phyloP scores from a whole-genome alignment of 1,140 invertebrate genomes.

The Drosophila dunni region DNA sequence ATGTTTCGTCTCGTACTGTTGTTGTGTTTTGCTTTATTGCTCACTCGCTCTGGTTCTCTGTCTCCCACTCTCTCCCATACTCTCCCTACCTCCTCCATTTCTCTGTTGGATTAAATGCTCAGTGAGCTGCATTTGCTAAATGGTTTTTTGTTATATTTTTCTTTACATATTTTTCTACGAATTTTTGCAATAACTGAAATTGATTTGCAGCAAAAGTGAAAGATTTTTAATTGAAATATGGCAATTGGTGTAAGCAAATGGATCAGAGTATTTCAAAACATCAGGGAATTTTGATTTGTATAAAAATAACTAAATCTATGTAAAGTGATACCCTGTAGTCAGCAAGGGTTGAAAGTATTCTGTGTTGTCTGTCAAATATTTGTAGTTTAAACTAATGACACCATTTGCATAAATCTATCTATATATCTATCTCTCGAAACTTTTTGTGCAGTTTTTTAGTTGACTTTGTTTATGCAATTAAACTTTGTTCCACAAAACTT shows the following conservation, averaged over 20 bases:
- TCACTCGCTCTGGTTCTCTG: background rate
- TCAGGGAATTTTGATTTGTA: constrained; percentile 44
- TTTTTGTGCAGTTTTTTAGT: too few species aligned
- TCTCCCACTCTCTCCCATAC: background rate
- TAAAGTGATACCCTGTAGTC: background rate
- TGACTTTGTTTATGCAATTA: too few species aligned
- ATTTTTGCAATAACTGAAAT: constrained; percentile 41
- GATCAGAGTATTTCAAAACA: constrained; percentile 39
- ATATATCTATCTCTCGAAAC: too few species aligned
- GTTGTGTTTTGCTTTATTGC: constrained; percentile 22
- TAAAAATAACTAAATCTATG: background rate
- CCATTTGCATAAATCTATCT: background rate
- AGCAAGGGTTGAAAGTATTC: background rate
- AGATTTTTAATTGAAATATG: constrained; percentile 63
- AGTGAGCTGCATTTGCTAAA: constrained; percentile 35
- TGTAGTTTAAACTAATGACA: background rate
- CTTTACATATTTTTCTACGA: background rate
- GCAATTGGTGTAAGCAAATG: constrained; percentile 47
- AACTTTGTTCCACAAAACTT: too few species aligned
- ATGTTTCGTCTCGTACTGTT: constrained; percentile 39
- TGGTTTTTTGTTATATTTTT: constrained; percentile 29
- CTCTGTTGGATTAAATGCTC: constrained; percentile 14
- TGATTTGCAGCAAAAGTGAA: constrained; percentile 16
- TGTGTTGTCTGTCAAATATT: too few species aligned
- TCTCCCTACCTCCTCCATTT: background rate